Evolutionary conservation across 2,888 invertebrate species (phyloP).

Genomic region (Anthrax anthrax): DNA sequence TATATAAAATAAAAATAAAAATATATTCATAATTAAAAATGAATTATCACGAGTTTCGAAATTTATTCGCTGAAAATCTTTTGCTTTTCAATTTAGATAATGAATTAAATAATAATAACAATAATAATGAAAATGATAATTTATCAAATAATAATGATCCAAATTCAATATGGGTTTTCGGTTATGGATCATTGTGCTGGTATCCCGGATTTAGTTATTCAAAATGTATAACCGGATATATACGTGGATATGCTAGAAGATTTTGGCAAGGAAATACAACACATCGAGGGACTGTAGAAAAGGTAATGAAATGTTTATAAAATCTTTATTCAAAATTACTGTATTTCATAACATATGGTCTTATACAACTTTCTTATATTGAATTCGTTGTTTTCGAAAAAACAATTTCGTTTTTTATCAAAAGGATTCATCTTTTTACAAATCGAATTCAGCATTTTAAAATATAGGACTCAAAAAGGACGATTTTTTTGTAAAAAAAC

Average conservation of each 20-base stretch:
- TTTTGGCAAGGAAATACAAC: slow-evolving; percentile 90
- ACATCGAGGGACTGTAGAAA: slow-evolving; percentile 58
- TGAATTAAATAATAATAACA: neutral
- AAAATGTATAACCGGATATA: slow-evolving; percentile 64
- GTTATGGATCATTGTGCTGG: slow-evolving; percentile 93
- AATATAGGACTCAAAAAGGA: too few species aligned
- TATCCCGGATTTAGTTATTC: slow-evolving; percentile 80
- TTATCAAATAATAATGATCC: slow-evolving; percentile 9
- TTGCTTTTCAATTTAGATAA: neutral
- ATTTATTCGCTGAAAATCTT: slow-evolving; percentile 1
- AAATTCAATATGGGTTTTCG: slow-evolving; percentile 70
- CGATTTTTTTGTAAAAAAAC: too few species aligned
- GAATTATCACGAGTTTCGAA: slow-evolving; percentile 1
- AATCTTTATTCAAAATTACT: too few species aligned
- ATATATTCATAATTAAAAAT: neutral
- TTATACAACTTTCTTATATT: too few species aligned
- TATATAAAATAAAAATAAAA: too few species aligned
- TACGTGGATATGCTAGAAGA: slow-evolving; percentile 57
- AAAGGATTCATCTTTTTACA: too few species aligned
- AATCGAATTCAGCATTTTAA: too few species aligned
- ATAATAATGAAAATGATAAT: slow-evolving; percentile 12
- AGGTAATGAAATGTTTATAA: slow-evolving; percentile 42
- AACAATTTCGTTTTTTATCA: too few species aligned
- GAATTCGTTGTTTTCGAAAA: too few species aligned
- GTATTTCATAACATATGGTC: too few species aligned